Conservation (phyloP, 2,113 vertebrate species). For the Probosciger aterrimus region DNA sequence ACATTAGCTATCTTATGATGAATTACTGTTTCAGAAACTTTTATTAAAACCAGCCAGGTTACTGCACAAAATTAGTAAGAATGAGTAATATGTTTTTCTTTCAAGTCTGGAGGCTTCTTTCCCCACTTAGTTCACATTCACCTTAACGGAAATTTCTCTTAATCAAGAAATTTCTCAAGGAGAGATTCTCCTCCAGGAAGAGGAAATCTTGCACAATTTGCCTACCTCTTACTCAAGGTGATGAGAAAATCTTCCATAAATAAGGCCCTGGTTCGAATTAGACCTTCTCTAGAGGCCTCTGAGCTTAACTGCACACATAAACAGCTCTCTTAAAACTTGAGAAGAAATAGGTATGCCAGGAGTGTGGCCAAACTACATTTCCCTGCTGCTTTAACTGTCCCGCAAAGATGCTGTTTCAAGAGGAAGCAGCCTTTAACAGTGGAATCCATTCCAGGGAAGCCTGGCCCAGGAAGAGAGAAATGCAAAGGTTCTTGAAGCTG, state of each 20-base stretch:
- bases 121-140: background rate
- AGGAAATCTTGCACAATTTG: background rate
- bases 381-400: background rate
- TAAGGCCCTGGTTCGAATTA: background rate
- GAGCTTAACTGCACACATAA: background rate
- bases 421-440: background rate
- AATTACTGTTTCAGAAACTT: conserved; percentile 24
- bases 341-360: background rate
- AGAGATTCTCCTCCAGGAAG: background rate
- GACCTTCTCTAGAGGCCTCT: background rate
- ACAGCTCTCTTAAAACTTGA: background rate
- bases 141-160: background rate
- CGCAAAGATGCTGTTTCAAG: background rate
- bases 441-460: background rate
- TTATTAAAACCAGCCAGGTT: background rate
- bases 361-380: background rate
- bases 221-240: background rate
- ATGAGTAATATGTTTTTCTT: conserved; percentile 12
- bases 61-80: conserved; percentile 21
- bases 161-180: no score
- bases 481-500: background rate
- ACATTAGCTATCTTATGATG: background rate
- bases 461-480: background rate
- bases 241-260: background rate
- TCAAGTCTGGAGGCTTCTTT: background rate